These are phyloP conservation scores for Montipora cactus DNA, from an alignment of 64 coral and sea anemone species.

Conservation along the genomic window DNA sequence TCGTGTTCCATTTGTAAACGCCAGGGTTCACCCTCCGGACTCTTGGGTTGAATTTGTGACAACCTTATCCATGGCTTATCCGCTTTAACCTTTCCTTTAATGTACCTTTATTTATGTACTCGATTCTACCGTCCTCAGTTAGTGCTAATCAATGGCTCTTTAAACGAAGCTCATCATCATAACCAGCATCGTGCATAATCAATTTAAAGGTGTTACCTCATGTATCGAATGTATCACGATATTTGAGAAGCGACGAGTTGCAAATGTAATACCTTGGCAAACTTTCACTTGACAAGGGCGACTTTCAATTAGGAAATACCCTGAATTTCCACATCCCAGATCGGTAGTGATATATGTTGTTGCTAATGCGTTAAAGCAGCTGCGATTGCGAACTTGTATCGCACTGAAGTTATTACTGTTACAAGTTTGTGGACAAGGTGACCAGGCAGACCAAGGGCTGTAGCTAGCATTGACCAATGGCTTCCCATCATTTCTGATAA, in stretches of 20 bases:
- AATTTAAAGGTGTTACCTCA: background rate
- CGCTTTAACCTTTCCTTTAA: too few species aligned
- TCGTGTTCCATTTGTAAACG: too few species aligned
- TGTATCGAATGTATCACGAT: background rate
- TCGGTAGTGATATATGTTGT: background rate
- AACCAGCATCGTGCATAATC: too few species aligned
- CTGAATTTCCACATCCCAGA: background rate
- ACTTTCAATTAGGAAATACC: background rate
- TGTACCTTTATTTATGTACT: too few species aligned
- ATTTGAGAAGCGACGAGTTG: background rate
- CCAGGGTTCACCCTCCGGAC: too few species aligned
- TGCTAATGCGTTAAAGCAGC: background rate
- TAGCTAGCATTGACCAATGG: background rate
- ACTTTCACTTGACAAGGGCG: slow-evolving; percentile 6
- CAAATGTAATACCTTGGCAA: background rate
- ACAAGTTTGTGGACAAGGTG: slow-evolving; percentile 16
- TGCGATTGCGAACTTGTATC: slow-evolving; percentile 21
- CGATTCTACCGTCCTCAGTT: too few species aligned
- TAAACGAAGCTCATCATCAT: too few species aligned
- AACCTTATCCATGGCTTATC: too few species aligned
- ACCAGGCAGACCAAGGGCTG: slow-evolving; percentile 29
- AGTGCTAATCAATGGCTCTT: too few species aligned
- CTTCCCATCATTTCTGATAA: background rate
- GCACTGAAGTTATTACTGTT: background rate
- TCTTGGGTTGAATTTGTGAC: too few species aligned